Base-by-base conservation (phyloP, 2,797 vertebrate species). In the Leptoclinus maculatus region DNA sequence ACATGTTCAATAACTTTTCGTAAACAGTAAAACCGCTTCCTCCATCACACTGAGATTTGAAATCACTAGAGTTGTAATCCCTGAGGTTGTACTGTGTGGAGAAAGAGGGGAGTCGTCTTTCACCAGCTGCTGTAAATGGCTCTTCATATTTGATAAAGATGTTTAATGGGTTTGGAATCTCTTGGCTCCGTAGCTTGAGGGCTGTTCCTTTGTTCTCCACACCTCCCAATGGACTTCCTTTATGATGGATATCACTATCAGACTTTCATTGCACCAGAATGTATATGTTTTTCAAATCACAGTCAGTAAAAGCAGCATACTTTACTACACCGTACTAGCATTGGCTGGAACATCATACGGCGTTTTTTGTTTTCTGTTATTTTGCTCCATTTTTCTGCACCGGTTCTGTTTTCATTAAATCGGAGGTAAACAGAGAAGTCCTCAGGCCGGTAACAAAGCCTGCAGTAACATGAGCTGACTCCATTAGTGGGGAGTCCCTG, bases 351-450 rank as follows among this genome's bases (percentile, higher is more conserved):
- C 54, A 53, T 75, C 71, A 66, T 36, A 27, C 27, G 12, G 53
- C 14, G 13, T 1, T 23, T 0, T 0, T 76, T 27, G 63, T 57
- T 58, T 45, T 43, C 6, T 19, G 29, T 76, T 25, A 25, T 29
- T 32, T 9, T 38, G 65, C 73, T 86, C 58, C 62, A 57, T 75
- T 82, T 79, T 47, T 32, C 71, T 66, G 78, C 71, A 80, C 79
- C 83, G 84, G 74, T 36, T 84, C 77, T 38, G 69, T 66, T 87
- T 82, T 80, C 68, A 32, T 79, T 58, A 43, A 83, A 84, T 76
- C 9, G 2, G 53, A 70, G 66, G 59, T 76, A 84, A 88, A 92
- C 88, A 90, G 88, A 82, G 79, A 66, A 83, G 66, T 72, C 83
- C 71, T 87, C 53, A 1, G 66, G 67, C 73, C 19, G 0, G 27